Evolutionary conservation across 2,113 vertebrate genomes (phyloP).

Genomic region (Datnioides undecimradiatus): DNA sequence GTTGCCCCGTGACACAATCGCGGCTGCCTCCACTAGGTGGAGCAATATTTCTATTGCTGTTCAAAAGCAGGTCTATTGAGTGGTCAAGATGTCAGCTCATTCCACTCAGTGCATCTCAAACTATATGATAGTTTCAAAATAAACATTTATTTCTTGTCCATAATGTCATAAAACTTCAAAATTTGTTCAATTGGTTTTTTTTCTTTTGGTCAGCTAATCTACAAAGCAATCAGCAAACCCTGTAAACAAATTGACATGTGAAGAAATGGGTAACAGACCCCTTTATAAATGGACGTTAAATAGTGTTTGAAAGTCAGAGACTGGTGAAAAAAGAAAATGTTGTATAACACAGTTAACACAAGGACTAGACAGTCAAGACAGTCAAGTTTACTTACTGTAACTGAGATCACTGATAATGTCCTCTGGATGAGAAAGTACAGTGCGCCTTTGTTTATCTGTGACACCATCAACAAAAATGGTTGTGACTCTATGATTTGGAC

Average conservation of each 20-base stretch:
- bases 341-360: not conserved
- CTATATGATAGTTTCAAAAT: no score
- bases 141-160: no score
- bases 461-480: not conserved
- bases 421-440: not conserved
- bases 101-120: slow-evolving; percentile 13
- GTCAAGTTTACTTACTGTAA: not conserved
- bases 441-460: not conserved
- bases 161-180: no score
- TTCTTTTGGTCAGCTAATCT: not conserved
- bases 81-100: slow-evolving; percentile 38
- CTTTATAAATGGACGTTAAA: not conserved
- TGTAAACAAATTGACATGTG: not conserved
- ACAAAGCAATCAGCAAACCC: not conserved
- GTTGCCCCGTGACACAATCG: not conserved
- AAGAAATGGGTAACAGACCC: not conserved
- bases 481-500: slow-evolving; percentile 14
- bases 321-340: not conserved
- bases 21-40: slow-evolving; percentile 79
- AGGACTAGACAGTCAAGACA: not conserved
- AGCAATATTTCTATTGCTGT: slow-evolving; percentile 68
- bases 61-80: slow-evolving; percentile 8
- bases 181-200: not conserved
- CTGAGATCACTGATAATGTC: not conserved
- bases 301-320: not conserved